A percentile compares a stretch with the other conserved stretches of the same genome.
Conservation (phyloP, 2,113 vertebrate genomes). For the Clarias magur region DNA sequence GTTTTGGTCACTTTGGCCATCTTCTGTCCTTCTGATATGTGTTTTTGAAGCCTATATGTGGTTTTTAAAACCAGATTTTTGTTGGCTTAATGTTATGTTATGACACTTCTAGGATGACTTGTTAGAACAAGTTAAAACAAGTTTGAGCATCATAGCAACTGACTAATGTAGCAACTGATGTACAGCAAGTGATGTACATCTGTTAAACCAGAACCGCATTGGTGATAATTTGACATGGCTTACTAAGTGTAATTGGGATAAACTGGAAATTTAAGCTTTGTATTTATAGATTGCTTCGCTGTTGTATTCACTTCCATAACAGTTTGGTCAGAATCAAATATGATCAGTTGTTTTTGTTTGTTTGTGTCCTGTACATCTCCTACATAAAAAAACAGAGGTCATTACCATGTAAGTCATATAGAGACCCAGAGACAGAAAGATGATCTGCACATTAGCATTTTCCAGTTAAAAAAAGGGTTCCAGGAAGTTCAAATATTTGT, state of each 20-base stretch:
- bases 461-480: no score
- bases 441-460: no score
- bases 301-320: not conserved
- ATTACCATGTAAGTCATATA: no score
- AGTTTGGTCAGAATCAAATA: not conserved
- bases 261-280: not conserved
- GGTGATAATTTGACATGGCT: not conserved
- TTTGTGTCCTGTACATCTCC: not conserved
- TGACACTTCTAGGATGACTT: not conserved
- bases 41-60: slow-evolving; percentile 30
- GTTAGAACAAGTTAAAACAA: not conserved
- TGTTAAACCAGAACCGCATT: not conserved
- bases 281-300: not conserved
- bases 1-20: slow-evolving; percentile 7
- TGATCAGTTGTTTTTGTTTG: not conserved
- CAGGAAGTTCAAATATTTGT: no score
- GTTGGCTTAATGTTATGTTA: not conserved
- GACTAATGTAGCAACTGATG: not conserved
- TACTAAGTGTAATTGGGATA: not conserved
- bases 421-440: no score
- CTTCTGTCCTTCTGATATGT: slow-evolving; percentile 15
- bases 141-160: not conserved
- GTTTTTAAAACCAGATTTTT: slow-evolving; percentile 23
- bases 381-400: no score
- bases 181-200: no score